Conservation (phyloP, 2,113 vertebrate genomes). For the Microcebus jonahi region DNA sequence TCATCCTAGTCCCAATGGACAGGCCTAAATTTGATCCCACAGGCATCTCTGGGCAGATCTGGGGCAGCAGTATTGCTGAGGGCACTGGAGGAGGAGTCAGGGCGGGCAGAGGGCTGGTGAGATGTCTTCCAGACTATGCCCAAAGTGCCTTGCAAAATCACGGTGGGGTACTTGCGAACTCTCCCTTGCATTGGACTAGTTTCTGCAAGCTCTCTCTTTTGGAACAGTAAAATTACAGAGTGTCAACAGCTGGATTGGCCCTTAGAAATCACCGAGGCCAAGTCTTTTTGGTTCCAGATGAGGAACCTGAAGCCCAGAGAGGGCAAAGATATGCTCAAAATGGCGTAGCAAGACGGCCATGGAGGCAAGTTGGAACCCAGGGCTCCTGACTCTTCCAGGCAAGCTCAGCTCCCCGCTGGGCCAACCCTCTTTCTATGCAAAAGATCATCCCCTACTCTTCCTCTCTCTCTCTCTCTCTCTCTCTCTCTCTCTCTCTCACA, state of each 20-base stretch:
- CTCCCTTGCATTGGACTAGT: not conserved
- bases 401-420: not conserved
- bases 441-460: not conserved
- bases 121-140: not conserved
- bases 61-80: not conserved
- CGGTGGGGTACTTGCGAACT: not conserved
- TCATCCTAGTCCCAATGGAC: not conserved
- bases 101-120: not conserved
- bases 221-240: not conserved
- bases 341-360: not conserved
- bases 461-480: too few species aligned
- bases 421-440: not conserved
- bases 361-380: not conserved
- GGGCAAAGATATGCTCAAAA: not conserved
- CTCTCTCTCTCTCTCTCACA: too few species aligned
- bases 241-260: not conserved
- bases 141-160: not conserved
- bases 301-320: not conserved
- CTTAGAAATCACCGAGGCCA: not conserved
- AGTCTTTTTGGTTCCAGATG: conserved; percentile 4
- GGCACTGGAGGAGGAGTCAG: not conserved
- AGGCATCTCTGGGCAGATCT: not conserved
- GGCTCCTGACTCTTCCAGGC: not conserved
- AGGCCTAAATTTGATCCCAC: not conserved
- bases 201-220: conserved; percentile 28